These are phyloP conservation scores for Ochotona curzoniae DNA, from an alignment of 2,113 vertebrate species.

Conservation along the genomic window DNA sequence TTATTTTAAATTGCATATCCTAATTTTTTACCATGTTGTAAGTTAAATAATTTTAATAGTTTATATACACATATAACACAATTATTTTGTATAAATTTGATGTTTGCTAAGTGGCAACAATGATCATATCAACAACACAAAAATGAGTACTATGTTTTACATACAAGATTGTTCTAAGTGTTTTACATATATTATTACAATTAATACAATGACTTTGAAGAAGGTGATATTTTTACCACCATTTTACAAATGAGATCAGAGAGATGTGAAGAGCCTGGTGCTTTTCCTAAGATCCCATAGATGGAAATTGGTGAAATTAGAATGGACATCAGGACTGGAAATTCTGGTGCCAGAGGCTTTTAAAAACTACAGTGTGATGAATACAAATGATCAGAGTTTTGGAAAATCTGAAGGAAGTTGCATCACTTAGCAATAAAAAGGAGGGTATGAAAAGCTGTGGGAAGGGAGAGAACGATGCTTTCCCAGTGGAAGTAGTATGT, in stretches of 20 bases:
- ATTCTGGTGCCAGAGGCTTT: background rate
- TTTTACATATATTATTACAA: background rate
- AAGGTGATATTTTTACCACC: background rate
- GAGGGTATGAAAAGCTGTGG: background rate
- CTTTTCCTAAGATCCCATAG: background rate
- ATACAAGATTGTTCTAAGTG: background rate
- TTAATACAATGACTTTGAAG: background rate
- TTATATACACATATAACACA: background rate
- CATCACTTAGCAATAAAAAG: background rate
- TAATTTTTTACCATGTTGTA: conserved; percentile 29
- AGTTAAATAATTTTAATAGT: conserved; percentile 31
- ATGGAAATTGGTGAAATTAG: background rate
- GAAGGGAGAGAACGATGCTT: background rate
- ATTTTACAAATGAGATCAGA: conserved; percentile 47
- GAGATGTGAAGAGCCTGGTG: background rate
- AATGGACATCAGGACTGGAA: background rate
- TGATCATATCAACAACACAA: background rate
- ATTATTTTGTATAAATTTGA: background rate
- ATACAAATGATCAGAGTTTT: background rate
- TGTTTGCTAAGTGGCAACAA: background rate
- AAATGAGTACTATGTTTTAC: background rate
- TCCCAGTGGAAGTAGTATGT: background rate
- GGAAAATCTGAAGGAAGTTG: background rate
- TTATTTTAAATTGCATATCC: conserved; percentile 12
- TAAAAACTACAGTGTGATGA: background rate